phyloP scores from a whole-genome alignment of 2,113 vertebrate genomes.

The Amblyornis subalaris region DNA sequence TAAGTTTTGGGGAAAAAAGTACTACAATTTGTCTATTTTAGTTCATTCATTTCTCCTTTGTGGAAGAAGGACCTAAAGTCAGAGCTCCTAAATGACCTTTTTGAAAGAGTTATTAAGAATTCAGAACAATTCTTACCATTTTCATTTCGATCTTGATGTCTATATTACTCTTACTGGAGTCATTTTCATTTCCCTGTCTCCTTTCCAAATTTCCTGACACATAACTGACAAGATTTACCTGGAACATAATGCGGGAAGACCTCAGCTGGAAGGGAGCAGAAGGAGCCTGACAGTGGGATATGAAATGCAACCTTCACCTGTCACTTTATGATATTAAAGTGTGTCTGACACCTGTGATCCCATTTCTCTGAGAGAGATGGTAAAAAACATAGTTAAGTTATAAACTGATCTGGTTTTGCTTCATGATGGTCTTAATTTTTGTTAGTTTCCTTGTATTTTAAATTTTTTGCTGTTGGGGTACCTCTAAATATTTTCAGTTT shows the following conservation, averaged over 20 bases:
- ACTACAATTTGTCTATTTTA: background rate
- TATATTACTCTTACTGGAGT: slow-evolving; percentile 17
- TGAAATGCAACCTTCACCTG: slow-evolving; percentile 42
- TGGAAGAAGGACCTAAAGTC: background rate
- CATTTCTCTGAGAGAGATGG: background rate
- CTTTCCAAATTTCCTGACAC: slow-evolving; percentile 44
- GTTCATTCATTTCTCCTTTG: background rate
- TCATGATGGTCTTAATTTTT: background rate
- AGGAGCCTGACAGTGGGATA: slow-evolving; percentile 23
- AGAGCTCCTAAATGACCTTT: slow-evolving; percentile 8
- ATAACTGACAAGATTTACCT: slow-evolving; percentile 52
- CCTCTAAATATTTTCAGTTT: background rate
- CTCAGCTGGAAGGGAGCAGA: slow-evolving; percentile 28
- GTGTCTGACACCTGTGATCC: background rate
- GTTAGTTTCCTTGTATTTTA: background rate
- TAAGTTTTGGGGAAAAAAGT: background rate
- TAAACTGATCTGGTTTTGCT: background rate
- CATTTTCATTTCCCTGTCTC: slow-evolving; percentile 6
- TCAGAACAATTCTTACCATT: slow-evolving; percentile 23
- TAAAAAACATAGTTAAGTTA: background rate
- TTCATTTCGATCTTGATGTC: background rate
- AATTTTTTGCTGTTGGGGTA: background rate
- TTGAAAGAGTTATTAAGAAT: slow-evolving; percentile 19
- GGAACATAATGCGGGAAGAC: background rate
- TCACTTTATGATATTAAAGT: slow-evolving; percentile 46